Base-by-base conservation (phyloP, 2,113 vertebrate species). In the Arenaria interpres region DNA sequence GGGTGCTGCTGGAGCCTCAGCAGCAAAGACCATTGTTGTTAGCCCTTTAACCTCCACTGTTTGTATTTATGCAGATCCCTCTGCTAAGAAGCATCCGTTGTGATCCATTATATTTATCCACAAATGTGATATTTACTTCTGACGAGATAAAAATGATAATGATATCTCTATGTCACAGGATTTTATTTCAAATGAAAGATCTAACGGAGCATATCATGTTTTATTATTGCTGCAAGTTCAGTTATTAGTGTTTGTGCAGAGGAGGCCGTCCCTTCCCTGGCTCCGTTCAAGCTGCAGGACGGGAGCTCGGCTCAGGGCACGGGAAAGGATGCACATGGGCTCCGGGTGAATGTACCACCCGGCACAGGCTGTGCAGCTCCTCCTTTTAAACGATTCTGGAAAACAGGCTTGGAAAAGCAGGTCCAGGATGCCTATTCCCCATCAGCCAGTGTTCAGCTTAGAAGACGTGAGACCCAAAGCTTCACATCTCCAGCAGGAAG, bases 101-200 rank as follows among this genome's bases (percentile, higher is more conserved):
- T 85, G 43, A 78, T 79, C 90, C 72, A 41, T 84, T 95, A 32
- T 91, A 83, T 96, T 96, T 97, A 90, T 93, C 85, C 81, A 84
- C 69, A 76, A 82, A 97, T 33, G 85, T 45, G 39, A 89, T 86
- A 81, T 63, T 93, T 80, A 73, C 76, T 96, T 93, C 82, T 95
- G 88, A 97, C 0, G 18, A 95, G 90, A 94, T 91, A 85, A 78
- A 92, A 89, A 67, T 60, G 75, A 82, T 92, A 89, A 97, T 78
- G 90, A 78, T 67, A 83, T 94, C 77, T 85, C 57, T 39, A 66
- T 91, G 86, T 90, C 90, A 73, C 57, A 85, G 90, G 69, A 74
- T 94, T 96, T 96, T 91, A 88, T 97, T 94, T 90, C 90, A 90
- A 85, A 95, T 95, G 94, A 85, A 97, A 96, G 96, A 41, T 62